A percentile compares a stretch with the other conserved stretches of the same genome.
Evolutionary conservation across 2,113 vertebrate genomes (phyloP).

Genomic region (Cynocephalus volans): DNA sequence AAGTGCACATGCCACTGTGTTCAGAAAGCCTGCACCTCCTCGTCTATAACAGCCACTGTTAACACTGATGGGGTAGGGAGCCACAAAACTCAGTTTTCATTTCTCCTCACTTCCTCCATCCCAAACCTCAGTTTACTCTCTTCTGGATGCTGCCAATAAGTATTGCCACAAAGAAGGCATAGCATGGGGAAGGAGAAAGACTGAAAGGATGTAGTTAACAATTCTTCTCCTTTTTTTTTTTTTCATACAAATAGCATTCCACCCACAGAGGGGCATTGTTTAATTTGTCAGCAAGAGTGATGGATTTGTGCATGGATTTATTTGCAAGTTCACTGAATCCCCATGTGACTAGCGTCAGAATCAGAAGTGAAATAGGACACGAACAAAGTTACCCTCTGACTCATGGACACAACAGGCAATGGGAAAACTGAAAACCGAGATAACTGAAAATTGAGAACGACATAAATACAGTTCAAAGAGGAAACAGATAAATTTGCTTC

Average conservation of each 20-base stretch:
- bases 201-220: neutral
- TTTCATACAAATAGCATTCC: constrained; percentile 15
- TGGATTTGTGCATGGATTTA: constrained; percentile 59
- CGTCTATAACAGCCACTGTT: neutral
- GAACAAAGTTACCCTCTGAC: constrained; percentile 38
- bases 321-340: constrained; percentile 58
- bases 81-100: neutral
- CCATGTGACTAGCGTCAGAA: neutral
- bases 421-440: neutral
- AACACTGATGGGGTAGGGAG: neutral
- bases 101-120: neutral
- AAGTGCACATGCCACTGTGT: neutral
- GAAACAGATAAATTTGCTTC: neutral
- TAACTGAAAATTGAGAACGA: neutral
- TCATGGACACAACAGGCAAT: constrained; percentile 16
- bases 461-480: neutral
- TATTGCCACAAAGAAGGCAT: neutral
- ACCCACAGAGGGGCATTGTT: constrained; percentile 54
- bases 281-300: constrained; percentile 57
- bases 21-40: neutral
- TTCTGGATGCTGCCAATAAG: neutral
- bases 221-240: neutral
- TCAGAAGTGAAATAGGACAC: constrained; percentile 53
- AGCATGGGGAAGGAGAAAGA: neutral
- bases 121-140: neutral